Evolutionary conservation across 1,140 invertebrate genomes (phyloP), one percentile per base, ranked within the genome.

Genomic region (Lordiphosa mommai): DNA sequence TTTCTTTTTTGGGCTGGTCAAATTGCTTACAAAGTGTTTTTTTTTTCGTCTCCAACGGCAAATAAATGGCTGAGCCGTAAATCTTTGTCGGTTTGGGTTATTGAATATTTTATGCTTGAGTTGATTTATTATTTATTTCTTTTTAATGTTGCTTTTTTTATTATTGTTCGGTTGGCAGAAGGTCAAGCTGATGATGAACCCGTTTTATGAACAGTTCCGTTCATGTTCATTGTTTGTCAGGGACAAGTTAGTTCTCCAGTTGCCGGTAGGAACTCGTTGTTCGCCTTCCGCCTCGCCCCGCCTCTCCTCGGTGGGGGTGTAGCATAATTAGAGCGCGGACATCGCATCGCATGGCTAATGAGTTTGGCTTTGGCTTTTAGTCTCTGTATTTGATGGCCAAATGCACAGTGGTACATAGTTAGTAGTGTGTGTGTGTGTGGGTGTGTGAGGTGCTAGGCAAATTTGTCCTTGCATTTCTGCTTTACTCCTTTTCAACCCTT

Each of bases 81-180:
- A 84, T 84, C 77, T 84, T 85, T 84, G 77, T 84, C 77, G 77
- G 77, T 84, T 84, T 84, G 69, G 68, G 77, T 84, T 84, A 84
- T 84, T 84, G 77, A 84, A 84, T 84, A 84, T 84, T 84, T 84
- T 79, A 84, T 84, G 77, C 77, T 74, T 56, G 63, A 84, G 68
- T 82, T 84, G 77, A 84, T 84, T 84, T 84, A 84, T 84, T 84
- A 84, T 84, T 84, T 84, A 84, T 84, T 84, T 84, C 77, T 84
- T 84, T 84, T 84, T 84, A 84, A 84, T 84, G 77, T 56, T 67
- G 27, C 13, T 20, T 23, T 43, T 43, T 10, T 10, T 20, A n/a
- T 29, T 41, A 23, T 37, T 36, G n/a, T 40, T 41, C 12, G 7
- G 23, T 43, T 29, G 40, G 53, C 50, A 57, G 72, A 84, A 85